phyloP scores from a whole-genome alignment of 2,797 vertebrate species.

The Neostethus bicornis region DNA sequence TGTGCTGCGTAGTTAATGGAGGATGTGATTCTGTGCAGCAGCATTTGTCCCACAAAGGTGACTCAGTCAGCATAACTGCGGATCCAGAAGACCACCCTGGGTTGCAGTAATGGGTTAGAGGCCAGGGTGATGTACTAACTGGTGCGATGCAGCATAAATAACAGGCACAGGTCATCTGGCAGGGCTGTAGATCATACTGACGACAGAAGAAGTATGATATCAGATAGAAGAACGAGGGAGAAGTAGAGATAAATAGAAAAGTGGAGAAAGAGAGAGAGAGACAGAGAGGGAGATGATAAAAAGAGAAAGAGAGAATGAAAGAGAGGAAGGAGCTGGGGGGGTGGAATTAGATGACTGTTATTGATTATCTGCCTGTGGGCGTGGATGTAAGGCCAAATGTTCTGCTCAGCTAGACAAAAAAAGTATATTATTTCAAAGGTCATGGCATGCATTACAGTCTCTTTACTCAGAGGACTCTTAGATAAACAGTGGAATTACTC shows the following conservation, averaged over 20 bases:
- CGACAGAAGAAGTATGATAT: slow-evolving; percentile 72
- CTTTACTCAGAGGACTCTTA: slow-evolving; percentile 47
- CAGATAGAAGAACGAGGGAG: slow-evolving; percentile 60
- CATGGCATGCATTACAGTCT: slow-evolving; percentile 74
- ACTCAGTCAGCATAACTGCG: slow-evolving; percentile 68
- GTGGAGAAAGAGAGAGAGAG: slow-evolving; percentile 51
- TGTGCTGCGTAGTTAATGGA: slow-evolving; percentile 61
- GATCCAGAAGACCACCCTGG: slow-evolving; percentile 69
- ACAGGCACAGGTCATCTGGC: slow-evolving; percentile 62
- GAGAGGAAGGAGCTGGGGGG: slow-evolving; percentile 29
- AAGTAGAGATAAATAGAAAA: slow-evolving; percentile 63
- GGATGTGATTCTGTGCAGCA: slow-evolving; percentile 67
- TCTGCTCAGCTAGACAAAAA: slow-evolving; percentile 77
- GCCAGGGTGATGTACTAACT: slow-evolving; percentile 72
- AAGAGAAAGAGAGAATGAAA: slow-evolving; percentile 37
- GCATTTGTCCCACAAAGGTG: slow-evolving; percentile 75
- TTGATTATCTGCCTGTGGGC: slow-evolving; percentile 79
- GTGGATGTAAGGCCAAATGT: slow-evolving; percentile 76
- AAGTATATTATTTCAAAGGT: slow-evolving; percentile 84
- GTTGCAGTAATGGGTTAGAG: slow-evolving; percentile 62
- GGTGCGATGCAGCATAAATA: slow-evolving; percentile 72
- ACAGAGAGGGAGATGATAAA: slow-evolving; percentile 54
- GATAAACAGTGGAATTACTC: slow-evolving; percentile 66
- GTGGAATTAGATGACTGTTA: slow-evolving; percentile 72
- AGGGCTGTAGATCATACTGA: slow-evolving; percentile 76